Conservation (phyloP, 2,113 vertebrate genomes). For the Perca schrenkii region DNA sequence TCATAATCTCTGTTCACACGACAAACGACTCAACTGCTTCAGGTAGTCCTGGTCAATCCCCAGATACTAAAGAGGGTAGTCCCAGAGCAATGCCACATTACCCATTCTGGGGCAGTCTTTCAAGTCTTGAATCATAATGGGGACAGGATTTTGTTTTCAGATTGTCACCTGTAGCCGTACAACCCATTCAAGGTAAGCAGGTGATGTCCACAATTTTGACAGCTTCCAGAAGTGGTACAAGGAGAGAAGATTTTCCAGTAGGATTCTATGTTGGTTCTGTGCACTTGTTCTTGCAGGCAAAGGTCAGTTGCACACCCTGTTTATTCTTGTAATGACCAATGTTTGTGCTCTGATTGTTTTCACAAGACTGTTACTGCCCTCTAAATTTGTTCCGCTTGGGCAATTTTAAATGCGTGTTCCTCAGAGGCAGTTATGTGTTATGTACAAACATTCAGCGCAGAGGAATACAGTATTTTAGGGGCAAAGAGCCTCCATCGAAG, state of each 20-base stretch:
- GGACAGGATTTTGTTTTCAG: not conserved
- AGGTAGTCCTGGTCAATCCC: not conserved
- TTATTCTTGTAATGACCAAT: not conserved
- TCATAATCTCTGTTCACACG: not conserved
- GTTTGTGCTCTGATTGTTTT: slow-evolving; percentile 21
- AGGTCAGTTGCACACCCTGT: not conserved
- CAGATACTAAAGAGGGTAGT: not conserved
- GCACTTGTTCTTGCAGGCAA: not conserved
- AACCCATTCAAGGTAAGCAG: not conserved
- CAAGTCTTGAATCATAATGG: not conserved
- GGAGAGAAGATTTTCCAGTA: not conserved
- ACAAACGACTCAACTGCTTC: not conserved
- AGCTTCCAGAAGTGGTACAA: not conserved
- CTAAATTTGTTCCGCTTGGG: slow-evolving; percentile 13
- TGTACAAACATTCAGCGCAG: not conserved
- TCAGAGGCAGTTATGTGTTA: slow-evolving; percentile 25
- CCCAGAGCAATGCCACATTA: not conserved
- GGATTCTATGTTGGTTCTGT: not conserved
- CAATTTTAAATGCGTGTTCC: slow-evolving; percentile 16
- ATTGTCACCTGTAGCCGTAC: not conserved
- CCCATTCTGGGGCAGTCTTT: not conserved
- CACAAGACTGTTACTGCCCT: slow-evolving; percentile 16
- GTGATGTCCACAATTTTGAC: not conserved
- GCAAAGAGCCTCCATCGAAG: slow-evolving; percentile 1
- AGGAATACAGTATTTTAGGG: slow-evolving; percentile 10